Evolutionary conservation across 2,888 invertebrate genomes (phyloP), one percentile per base, ranked within the genome.

Genomic region (Fragum fragum): DNA sequence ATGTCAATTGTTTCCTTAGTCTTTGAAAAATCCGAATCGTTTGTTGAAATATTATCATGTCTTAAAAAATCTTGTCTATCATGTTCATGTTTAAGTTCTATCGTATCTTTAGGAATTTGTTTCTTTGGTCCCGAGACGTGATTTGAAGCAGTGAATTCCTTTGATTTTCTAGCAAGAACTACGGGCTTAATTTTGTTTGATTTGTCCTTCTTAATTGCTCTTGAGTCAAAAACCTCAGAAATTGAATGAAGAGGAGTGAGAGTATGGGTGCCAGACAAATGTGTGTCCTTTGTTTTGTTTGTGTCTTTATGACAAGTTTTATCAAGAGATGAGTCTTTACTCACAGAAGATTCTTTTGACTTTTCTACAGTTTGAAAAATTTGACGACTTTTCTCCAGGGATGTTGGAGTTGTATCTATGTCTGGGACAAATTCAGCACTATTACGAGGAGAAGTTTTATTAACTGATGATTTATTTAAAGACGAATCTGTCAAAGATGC

Each of bases 181-280:
- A 68, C n/a, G n/a, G 83, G 73, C 61, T 80, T 83, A 32, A 42
- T 52, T 28, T 61, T 63, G 28, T 75, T 77, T 55, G 71, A 66
- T 52, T 57, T 72, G 3, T 75, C 75, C 53, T 39, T 23, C 61
- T 77, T 79, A 21, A 84, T 28, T n/a, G 76, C 80, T 36, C 70
- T 79, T 18, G 86, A 86, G 76, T 86, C 83, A 79, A 86, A 86
- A 7, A 86, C 63, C 28, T 83, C 75, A 14, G 75, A 76, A 52
- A 85, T 29, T 6, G 75, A 70, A 47, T 79, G 74, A 21, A 71
- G 61, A 26, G 80, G 85, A 16, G 52, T 71, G n/a, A 63, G 39
- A 47, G 42, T 73, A 61, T 42, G 59, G 39, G 73, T 36, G n/a
- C 11, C n/a, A 5, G 26, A 23, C 36, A 11, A 14, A 11, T 73